These are phyloP conservation scores for Heliconius sara DNA, from an alignment of 2,888 invertebrate species.

Conservation along the genomic window DNA sequence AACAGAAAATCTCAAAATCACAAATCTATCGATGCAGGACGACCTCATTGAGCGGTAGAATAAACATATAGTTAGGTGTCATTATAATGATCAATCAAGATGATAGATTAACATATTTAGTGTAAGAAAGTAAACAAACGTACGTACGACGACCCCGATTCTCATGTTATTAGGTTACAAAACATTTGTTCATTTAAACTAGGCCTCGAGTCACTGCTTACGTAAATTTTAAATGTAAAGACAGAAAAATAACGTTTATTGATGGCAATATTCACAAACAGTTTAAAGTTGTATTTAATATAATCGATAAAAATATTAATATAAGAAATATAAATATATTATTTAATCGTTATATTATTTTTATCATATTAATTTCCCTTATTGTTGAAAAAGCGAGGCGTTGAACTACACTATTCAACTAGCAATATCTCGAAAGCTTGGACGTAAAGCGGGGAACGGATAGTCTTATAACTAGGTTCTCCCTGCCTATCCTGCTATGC, in stretches of 20 bases:
- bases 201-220: conserved; percentile 33
- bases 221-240: neutral
- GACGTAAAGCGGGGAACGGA: too few relatives aligned
- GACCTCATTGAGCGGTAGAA: conserved; percentile 57
- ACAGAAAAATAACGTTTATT: neutral
- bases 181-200: conserved; percentile 40
- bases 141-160: conserved; percentile 59
- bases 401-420: too few relatives aligned
- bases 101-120: conserved; percentile 64
- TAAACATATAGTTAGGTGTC: conserved; percentile 55
- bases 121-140: conserved; percentile 51
- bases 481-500: too few relatives aligned
- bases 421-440: too few relatives aligned
- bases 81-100: conserved; percentile 67
- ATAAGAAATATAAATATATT: neutral
- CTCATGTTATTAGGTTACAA: conserved; percentile 63
- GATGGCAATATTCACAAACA: neutral
- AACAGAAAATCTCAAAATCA: neutral
- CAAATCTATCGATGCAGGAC: conserved; percentile 19
- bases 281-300: neutral
- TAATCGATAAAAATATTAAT: neutral
- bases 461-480: too few relatives aligned
- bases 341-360: too few relatives aligned
- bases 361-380: too few relatives aligned
- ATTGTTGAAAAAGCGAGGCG: too few relatives aligned